Base-by-base conservation (phyloP, 2,888 invertebrate genomes). In the Latheticus oryzae region DNA sequence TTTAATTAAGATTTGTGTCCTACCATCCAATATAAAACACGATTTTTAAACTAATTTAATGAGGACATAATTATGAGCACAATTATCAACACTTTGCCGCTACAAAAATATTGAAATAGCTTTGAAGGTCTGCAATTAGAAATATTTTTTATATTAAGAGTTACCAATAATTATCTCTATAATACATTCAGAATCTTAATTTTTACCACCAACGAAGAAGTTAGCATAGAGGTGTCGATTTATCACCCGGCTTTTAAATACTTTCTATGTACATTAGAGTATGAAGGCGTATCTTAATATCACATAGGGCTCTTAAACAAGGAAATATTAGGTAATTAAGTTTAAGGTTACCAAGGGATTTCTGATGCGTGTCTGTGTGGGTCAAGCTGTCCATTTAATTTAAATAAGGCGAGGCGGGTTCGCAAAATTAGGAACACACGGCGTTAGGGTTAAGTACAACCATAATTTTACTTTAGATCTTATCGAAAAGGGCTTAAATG, bases 1-100 rank as follows among this genome's bases (percentile, higher is more conserved):
- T 66, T 63, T 62, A 64, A 66, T 66, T 64, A 64, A 60, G 56
- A 58, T 55, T 58, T 42, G 56, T 58, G 58, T 54, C 16, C 7
- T 17, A 21, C 15, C 17, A 9, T 17, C 9, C 32, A 45, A 12
- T 45, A 45, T 19, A 30, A 43, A 45, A 28, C 19, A 38, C 12
- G 38, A 38, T 37, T n/a, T 9, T 11, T 9, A 9, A 13, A 21
- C 42, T 26, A 42, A 11, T 42, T 26, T 45, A 45, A 45, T 30
- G 30, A 42, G 42, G 13, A 12, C n/a, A 21, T 7, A 26, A 9
- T 45, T 45, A 45, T 45, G 15, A 32, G 28, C 7, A 30, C 28
- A 16, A 42, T 35, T 16, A 16, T 17, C 35, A 35, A 7, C 17
- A 16, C 5, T 15, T 5, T 35, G 17, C 4, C n/a, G n/a, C n/a